Base-by-base conservation (phyloP, 2,888 invertebrate genomes). In the Apocheima hispidaria region DNA sequence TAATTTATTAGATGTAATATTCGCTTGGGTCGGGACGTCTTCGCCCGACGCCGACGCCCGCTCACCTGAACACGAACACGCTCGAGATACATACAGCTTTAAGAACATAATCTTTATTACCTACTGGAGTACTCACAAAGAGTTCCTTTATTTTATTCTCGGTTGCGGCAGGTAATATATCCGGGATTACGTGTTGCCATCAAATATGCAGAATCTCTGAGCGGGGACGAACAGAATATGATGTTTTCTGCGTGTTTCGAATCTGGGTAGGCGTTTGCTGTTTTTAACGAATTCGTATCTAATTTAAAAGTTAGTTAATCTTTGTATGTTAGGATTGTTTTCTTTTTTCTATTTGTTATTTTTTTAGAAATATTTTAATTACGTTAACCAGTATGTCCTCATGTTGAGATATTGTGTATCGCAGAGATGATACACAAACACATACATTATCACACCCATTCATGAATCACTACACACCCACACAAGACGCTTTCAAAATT, bases 1-100 rank as follows among this genome's bases (percentile, higher is more conserved):
- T 87, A 88, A 88, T 87, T 88, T 89, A 89, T 88, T 85, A 78
- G 78, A 82, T 71, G 87, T 87, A 87, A 88, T 88, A 87, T 87
- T 84, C 78, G 80, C 79, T 76, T 68, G 70, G 74, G 75, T 71
- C 76, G 71, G 70, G 70, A 66, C 60, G 66, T 68, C 71, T 73
- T 60, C 41, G 9, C 48, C 6, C 40, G 28, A 51, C 30, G 51
- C 6, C 20, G 12, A 63, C 70, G 65, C 48, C 63, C 74, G 66
- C 69, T 72, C 73, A 80, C 82, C 79, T 78, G 76, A 66, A 72
- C 77, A 71, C 60, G 76, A 66, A 72, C 77, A 71, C 60, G 49
- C 65, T 66, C 61, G 28, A 55, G 65, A 61, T 68, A 76, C 73
- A 79, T 74, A 73, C 76, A 72, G 81, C 78, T 83, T 84, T 83